A percentile compares a stretch with the other conserved stretches of the same genome.
Conservation (phyloP, 2,888 invertebrate species). For the Xanthostigma xanthostigma region DNA sequence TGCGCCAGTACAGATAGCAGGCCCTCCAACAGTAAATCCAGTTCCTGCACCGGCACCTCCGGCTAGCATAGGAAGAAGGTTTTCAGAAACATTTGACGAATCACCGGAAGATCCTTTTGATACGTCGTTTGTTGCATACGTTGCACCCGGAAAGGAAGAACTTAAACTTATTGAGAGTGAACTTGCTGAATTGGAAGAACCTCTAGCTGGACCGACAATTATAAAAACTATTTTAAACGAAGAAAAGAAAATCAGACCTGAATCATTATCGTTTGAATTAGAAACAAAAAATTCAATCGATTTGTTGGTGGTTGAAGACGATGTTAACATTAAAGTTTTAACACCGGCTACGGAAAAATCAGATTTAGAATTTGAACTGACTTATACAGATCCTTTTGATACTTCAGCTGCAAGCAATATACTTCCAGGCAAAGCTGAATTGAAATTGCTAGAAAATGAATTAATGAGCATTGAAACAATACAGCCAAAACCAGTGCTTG, state of each 20-base stretch:
- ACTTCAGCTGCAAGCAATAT: conserved; percentile 69
- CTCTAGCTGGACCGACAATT: background rate
- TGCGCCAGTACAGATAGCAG: background rate
- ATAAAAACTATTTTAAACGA: background rate
- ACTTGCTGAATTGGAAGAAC: conserved; percentile 22
- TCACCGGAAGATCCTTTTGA: conserved; percentile 46
- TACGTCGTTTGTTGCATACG: conserved; percentile 40
- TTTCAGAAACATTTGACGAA: conserved; percentile 22
- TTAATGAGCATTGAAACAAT: conserved; percentile 36
- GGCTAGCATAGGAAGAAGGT: conserved; percentile 10
- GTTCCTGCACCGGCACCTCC: background rate
- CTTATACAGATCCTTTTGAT: conserved; percentile 67
- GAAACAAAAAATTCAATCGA: conserved; percentile 18
- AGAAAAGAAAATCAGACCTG: background rate
- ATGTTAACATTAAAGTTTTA: conserved; percentile 53
- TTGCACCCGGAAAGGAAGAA: conserved; percentile 39
- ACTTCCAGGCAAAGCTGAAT: conserved; percentile 61
- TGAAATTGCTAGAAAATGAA: conserved; percentile 62
- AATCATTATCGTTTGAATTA: conserved; percentile 16
- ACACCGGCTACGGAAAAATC: conserved; percentile 41
- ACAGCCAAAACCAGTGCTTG: conserved; percentile 8
- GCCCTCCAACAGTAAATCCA: background rate
- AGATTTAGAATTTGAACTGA: conserved; percentile 26
- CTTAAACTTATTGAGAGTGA: conserved; percentile 39
- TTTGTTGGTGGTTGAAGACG: conserved; percentile 35